phyloP scores from a whole-genome alignment of 2,797 vertebrate genomes.

The Pseudochirops cupreus region DNA sequence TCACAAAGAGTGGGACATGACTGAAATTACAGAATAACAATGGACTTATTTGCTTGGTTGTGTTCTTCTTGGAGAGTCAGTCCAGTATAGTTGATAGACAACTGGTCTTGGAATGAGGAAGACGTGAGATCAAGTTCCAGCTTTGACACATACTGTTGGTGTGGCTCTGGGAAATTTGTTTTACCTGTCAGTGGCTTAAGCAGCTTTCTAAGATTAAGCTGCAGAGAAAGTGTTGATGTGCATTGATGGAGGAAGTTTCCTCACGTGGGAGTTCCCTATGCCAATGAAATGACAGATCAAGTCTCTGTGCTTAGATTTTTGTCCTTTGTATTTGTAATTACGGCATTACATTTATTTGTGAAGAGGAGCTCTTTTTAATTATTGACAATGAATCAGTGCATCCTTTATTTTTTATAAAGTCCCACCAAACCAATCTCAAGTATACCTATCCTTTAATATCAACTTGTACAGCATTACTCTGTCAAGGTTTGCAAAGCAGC shows the following conservation, averaged over 20 bases:
- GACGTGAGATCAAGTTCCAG: neutral
- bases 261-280: neutral
- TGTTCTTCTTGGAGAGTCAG: neutral
- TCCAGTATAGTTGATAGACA: neutral
- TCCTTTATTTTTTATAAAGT: conserved; percentile 66
- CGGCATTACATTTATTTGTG: conserved; percentile 72
- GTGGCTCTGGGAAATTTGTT: neutral
- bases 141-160: neutral
- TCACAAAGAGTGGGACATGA: neutral
- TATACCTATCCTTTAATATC: conserved; percentile 58
- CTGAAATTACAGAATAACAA: neutral
- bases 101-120: neutral
- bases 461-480: conserved; percentile 63
- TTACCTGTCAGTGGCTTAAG: neutral
- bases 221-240: neutral
- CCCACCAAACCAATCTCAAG: conserved; percentile 75
- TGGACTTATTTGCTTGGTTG: neutral
- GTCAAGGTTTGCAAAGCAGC: conserved; percentile 70
- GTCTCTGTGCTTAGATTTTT: conserved; percentile 73
- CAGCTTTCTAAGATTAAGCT: neutral
- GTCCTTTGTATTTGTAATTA: conserved; percentile 76
- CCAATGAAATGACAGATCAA: conserved; percentile 65
- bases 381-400: conserved; percentile 68
- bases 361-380: conserved; percentile 60
- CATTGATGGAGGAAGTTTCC: neutral